Percentiles rank a stretch among this genome's conserved stretches.
Evolutionary conservation across 2,113 vertebrate species (phyloP).

Genomic region (Hoplias malabaricus): DNA sequence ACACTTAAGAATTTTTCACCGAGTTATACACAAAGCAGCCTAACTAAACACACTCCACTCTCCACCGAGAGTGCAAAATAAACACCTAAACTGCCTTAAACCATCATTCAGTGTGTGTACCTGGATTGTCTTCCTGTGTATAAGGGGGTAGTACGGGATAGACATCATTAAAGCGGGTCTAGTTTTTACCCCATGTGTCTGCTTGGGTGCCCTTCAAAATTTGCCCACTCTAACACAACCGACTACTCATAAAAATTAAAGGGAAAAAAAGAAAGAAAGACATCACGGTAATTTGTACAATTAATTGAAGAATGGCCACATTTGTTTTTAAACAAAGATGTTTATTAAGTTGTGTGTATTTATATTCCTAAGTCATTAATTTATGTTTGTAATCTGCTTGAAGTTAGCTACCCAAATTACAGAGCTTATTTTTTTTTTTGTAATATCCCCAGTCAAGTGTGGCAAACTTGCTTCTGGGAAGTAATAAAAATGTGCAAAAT

Average conservation of each 20-base stretch:
- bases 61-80: conserved; percentile 30
- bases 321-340: background rate
- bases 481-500: no score
- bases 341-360: no score
- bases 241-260: no score
- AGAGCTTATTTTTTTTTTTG: background rate
- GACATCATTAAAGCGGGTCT: background rate
- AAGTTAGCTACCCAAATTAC: no score
- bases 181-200: conserved; percentile 13
- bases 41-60: conserved; percentile 41
- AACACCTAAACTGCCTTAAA: conserved; percentile 32
- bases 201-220: no score
- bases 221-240: no score
- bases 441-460: no score
- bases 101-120: conserved; percentile 26
- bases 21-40: conserved; percentile 7
- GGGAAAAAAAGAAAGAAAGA: background rate
- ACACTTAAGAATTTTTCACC: conserved; percentile 29
- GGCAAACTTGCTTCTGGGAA: background rate
- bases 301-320: background rate
- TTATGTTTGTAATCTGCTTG: no score
- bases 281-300: no score
- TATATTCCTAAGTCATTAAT: no score
- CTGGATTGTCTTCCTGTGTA: background rate
- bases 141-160: background rate